phyloP scores from a whole-genome alignment of 2,888 invertebrate genomes.

The Cremastinae sp. region DNA sequence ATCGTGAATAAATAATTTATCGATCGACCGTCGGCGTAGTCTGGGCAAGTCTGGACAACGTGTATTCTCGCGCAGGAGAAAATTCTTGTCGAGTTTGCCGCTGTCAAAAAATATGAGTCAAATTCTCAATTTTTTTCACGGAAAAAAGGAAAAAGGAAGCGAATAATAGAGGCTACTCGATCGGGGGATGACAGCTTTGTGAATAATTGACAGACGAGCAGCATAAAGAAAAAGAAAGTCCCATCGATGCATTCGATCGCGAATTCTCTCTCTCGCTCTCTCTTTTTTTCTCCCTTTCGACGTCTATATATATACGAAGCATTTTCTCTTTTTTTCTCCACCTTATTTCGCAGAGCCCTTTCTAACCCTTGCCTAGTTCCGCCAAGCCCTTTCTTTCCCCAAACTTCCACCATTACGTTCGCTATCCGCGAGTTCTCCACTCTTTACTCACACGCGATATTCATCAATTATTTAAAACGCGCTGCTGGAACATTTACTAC shows the following conservation, averaged over 20 bases:
- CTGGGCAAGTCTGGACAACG: conserved; percentile 11
- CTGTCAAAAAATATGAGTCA: not conserved
- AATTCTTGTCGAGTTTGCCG: not conserved
- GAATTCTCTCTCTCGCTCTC: conserved; percentile 63
- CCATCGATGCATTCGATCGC: conserved; percentile 76
- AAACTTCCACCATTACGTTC: conserved; percentile 53
- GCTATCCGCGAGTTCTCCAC: conserved; percentile 35
- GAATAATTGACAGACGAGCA: conserved; percentile 73
- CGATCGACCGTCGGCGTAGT: conserved; percentile 29
- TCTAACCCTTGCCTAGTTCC: conserved; percentile 63
- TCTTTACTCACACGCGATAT: conserved; percentile 40
- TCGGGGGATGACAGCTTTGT: conserved; percentile 74
- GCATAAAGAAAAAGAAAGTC: conserved; percentile 37
- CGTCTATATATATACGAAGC: no score
- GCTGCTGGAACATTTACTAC: conserved; percentile 58
- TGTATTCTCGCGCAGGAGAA: not conserved
- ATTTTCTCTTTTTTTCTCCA: conserved; percentile 64
- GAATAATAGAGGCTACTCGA: conserved; percentile 45
- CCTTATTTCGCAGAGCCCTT: conserved; percentile 61
- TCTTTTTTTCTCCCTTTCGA: conserved; percentile 63
- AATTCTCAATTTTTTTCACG: no score
- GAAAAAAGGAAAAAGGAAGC: no score
- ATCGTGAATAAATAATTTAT: conserved; percentile 46
- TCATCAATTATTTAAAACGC: conserved; percentile 58
- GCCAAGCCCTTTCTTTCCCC: conserved; percentile 65